Evolutionary conservation across 2,888 invertebrate genomes (phyloP).

Genomic region (Celastrina argiolus): DNA sequence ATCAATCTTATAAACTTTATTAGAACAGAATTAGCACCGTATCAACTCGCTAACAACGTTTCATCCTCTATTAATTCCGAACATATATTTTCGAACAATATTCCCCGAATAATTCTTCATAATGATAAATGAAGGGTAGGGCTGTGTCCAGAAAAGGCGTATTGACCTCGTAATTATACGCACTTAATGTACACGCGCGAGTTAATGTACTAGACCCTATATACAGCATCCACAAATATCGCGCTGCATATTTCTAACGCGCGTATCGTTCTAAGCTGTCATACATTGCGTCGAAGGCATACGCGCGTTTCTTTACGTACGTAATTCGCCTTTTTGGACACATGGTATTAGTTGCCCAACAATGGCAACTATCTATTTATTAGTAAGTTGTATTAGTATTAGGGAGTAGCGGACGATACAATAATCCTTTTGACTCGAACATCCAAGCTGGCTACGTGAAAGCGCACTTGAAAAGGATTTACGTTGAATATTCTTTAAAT

Average conservation of each 20-base stretch:
- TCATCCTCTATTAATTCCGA: not conserved
- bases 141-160: no score
- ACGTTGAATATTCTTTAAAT: slow-evolving; percentile 10
- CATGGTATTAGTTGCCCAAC: no score
- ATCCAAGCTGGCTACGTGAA: not conserved
- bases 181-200: no score
- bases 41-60: not conserved
- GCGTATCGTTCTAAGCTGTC: no score
- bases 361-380: slow-evolving; percentile 2
- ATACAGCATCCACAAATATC: no score
- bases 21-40: not conserved
- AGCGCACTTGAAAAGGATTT: slow-evolving; percentile 3
- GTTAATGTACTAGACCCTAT: no score
- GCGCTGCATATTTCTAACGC: no score
- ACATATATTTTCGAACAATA: slow-evolving; percentile 6
- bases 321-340: no score
- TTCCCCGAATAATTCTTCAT: not conserved
- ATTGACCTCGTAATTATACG: no score
- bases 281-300: no score
- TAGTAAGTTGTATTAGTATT: not conserved
- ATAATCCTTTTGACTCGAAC: slow-evolving; percentile 4
- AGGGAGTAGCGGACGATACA: not conserved
- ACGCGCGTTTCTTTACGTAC: no score
- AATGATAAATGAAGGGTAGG: not conserved
- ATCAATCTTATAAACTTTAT: not conserved